Percentiles rank a stretch among this genome's conserved stretches.
These are phyloP conservation scores for Cyphomyrus discorhynchus DNA, from an alignment of 2,113 vertebrate species.

Conservation along the genomic window DNA sequence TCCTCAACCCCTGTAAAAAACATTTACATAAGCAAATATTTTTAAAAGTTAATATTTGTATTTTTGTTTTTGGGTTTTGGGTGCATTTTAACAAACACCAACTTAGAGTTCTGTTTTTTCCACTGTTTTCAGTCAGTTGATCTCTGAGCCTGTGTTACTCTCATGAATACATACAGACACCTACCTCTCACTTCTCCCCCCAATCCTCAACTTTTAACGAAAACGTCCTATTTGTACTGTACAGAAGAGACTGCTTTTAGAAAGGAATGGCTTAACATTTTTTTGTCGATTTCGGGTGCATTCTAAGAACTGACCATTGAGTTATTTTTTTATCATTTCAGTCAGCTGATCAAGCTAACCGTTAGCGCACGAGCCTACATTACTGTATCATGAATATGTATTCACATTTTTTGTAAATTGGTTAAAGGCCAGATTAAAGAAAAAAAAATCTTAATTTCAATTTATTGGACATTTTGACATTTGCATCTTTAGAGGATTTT, in stretches of 20 bases:
- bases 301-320: neutral
- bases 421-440: neutral
- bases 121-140: too few species aligned
- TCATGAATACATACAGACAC: too few species aligned
- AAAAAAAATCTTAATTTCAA: neutral
- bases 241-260: neutral
- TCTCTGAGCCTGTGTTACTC: too few species aligned
- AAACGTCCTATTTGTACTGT: neutral
- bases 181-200: neutral
- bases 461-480: neutral
- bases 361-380: neutral
- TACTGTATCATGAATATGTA: neutral
- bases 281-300: neutral
- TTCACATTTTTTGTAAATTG: neutral
- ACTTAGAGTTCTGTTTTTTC: too few species aligned
- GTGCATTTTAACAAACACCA: too few species aligned
- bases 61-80: too few species aligned
- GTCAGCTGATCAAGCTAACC: neutral
- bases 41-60: too few species aligned
- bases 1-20: too few species aligned
- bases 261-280: neutral
- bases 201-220: neutral
- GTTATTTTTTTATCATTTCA: neutral
- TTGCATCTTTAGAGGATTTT: too few species aligned
- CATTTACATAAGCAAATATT: too few species aligned